phyloP scores from a whole-genome alignment of 1,140 invertebrate species.

The Drosophila pandora region DNA sequence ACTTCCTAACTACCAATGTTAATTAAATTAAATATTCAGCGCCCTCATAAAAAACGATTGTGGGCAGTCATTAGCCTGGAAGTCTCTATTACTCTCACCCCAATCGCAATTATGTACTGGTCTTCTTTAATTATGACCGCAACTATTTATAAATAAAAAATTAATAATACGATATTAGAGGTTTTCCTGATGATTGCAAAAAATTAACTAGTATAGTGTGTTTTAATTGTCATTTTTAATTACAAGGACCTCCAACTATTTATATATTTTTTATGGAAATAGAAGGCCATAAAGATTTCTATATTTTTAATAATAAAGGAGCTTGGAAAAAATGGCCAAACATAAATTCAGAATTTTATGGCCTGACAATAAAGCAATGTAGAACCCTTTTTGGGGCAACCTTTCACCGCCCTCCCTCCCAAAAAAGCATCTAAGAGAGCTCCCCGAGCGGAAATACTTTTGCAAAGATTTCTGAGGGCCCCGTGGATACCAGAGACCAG shows the following conservation, averaged over 20 bases:
- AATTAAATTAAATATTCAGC: slow-evolving; percentile 24
- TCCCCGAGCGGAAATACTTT: slow-evolving; percentile 41
- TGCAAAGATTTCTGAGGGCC: slow-evolving; percentile 21
- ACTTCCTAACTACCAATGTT: slow-evolving; percentile 1
- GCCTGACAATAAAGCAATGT: slow-evolving; percentile 9
- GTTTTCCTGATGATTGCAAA: not conserved
- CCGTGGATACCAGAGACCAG: not conserved
- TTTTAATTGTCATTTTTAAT: not conserved
- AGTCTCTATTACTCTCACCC: not conserved
- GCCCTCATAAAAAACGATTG: slow-evolving; percentile 10
- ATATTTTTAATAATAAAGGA: not conserved
- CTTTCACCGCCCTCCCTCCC: not conserved
- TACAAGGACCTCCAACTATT: not conserved
- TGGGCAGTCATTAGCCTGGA: slow-evolving; percentile 16
- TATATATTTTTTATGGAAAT: slow-evolving; percentile 7
- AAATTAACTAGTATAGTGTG: not conserved
- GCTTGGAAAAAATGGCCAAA: not conserved
- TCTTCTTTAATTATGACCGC: slow-evolving; percentile 22
- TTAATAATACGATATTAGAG: not conserved
- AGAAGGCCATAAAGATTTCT: slow-evolving; percentile 1
- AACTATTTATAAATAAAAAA: slow-evolving; percentile 1
- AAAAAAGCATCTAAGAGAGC: not conserved
- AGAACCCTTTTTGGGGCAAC: slow-evolving; percentile 21
- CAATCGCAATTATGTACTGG: not conserved
- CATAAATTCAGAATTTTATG: slow-evolving; percentile 16